phyloP scores from a whole-genome alignment of 2,113 vertebrate genomes.

The Mesitornis unicolor region DNA sequence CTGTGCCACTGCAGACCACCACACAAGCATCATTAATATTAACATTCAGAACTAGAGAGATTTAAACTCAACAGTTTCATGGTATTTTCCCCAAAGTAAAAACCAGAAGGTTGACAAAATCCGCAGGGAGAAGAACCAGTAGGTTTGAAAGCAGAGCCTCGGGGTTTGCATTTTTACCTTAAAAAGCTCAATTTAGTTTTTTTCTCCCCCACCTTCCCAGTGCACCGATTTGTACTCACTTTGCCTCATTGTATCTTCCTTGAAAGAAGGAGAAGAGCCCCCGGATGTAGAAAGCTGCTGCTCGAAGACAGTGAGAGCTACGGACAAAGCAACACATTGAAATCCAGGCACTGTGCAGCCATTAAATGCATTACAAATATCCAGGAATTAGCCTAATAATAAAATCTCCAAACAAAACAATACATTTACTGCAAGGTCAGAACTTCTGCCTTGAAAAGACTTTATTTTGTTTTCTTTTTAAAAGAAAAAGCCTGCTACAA shows the following conservation, averaged over 20 bases:
- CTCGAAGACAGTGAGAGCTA: slow-evolving; percentile 95
- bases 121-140: background rate
- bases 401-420: background rate
- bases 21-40: fast-evolving
- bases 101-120: background rate
- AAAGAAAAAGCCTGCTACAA: background rate
- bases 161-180: background rate
- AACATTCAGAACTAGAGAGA: background rate
- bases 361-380: fast-evolving
- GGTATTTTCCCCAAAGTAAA: background rate
- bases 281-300: slow-evolving; percentile 95
- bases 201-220: background rate
- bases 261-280: slow-evolving; percentile 98
- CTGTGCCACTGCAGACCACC: fast-evolving
- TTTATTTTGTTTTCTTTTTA: background rate
- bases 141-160: background rate
- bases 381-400: background rate
- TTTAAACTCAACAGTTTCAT: background rate
- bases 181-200: background rate
- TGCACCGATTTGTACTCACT: slow-evolving; percentile 72
- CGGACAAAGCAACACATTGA: background rate
- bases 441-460: background rate
- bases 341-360: fast-evolving
- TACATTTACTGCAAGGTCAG: fast-evolving
- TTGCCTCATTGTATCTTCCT: slow-evolving; percentile 97